A percentile compares a stretch with the other conserved stretches of the same genome.
phyloP scores from a whole-genome alignment of 2,113 vertebrate genomes.

The Dasyprocta punctata region DNA sequence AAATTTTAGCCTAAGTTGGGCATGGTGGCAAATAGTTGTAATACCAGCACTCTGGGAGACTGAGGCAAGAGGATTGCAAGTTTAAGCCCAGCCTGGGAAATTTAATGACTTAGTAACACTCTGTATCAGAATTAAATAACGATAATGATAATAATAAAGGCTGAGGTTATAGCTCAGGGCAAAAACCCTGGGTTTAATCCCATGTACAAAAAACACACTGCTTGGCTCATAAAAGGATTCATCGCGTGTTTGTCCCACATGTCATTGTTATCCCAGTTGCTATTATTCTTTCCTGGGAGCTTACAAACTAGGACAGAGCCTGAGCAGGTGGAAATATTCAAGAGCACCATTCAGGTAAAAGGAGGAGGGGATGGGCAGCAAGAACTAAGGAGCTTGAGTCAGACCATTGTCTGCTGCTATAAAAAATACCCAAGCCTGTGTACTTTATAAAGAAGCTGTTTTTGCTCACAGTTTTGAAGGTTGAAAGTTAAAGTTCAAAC shows the following conservation, averaged over 20 bases:
- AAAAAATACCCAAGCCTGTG: not conserved
- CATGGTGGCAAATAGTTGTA: not conserved
- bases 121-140: not conserved
- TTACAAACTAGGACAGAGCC: not conserved
- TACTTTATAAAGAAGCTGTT: not conserved
- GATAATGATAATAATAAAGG: not conserved
- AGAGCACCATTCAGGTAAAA: not conserved
- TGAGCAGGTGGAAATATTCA: not conserved
- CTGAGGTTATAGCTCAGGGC: not conserved
- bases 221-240: not conserved
- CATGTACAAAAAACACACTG: not conserved
- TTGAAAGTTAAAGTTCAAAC: not conserved
- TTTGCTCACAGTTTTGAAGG: not conserved
- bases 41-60: not conserved
- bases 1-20: not conserved
- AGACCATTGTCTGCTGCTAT: not conserved
- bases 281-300: not conserved
- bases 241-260: not conserved
- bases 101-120: not conserved
- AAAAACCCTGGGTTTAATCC: not conserved
- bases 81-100: not conserved
- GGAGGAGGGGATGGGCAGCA: not conserved
- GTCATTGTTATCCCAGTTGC: not conserved
- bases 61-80: not conserved
- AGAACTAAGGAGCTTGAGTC: not conserved